phyloP scores from a whole-genome alignment of 2,888 invertebrate genomes.

The Callyntrura guangdongensis region DNA sequence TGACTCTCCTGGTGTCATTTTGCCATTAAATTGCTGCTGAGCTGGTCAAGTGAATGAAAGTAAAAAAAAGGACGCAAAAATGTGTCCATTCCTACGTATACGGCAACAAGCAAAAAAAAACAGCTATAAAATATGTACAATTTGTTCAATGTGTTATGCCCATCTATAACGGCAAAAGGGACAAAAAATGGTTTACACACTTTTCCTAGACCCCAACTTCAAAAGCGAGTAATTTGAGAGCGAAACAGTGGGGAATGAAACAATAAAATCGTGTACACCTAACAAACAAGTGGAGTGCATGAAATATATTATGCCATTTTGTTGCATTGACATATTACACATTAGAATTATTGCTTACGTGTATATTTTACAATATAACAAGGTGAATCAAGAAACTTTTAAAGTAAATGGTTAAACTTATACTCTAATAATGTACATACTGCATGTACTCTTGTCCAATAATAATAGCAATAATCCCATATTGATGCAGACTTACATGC shows the following conservation, averaged over 20 bases:
- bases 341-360: conserved; percentile 42
- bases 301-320: conserved; percentile 58
- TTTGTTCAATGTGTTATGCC: background rate
- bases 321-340: conserved; percentile 30
- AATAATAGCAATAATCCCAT: conserved; percentile 48
- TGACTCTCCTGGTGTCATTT: conserved; percentile 64
- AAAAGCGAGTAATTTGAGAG: conserved; percentile 3
- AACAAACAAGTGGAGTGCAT: background rate
- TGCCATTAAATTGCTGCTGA: conserved; percentile 37
- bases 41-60: conserved; percentile 26
- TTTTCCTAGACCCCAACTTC: no score
- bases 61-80: background rate
- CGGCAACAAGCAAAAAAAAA: background rate
- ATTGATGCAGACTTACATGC: conserved; percentile 63
- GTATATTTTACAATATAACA: conserved; percentile 31
- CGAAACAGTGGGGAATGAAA: conserved; percentile 46
- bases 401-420: conserved; percentile 58
- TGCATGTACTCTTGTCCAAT: conserved; percentile 8
- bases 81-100: background rate
- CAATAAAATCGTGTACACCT: conserved; percentile 32
- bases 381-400: conserved; percentile 58
- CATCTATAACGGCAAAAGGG: background rate
- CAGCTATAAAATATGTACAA: background rate
- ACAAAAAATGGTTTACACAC: background rate
- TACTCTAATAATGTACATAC: background rate